Base-by-base conservation (phyloP, 2,888 invertebrate species). In the Drosophila fulvimacula region DNA sequence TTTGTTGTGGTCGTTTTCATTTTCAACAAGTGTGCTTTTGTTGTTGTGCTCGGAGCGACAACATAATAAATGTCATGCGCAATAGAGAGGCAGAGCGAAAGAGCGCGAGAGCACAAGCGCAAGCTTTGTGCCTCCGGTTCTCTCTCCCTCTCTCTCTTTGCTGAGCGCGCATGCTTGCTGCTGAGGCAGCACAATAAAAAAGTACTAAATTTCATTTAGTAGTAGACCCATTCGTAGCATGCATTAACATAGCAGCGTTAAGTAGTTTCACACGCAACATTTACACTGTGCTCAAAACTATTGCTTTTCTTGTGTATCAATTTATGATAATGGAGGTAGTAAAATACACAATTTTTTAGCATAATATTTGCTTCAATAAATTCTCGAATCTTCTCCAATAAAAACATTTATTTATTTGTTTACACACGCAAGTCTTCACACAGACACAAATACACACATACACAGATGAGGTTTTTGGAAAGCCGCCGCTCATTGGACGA, bases 21-120 rank as follows among this genome's bases (percentile, higher is more conserved):
- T 88, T 88, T 88, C 88, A 88, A 88, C 88, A 88, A 88, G 88
- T 88, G 90, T 88, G 88, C 77, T 86, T 86, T 89, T 88, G 86
- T 88, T 89, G 89, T 89, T 90, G 88, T 52, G 52, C 36, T 72
- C 46, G 32, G 73, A 70, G 81, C 49, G 60, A 38, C 61, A 49
- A 53, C 38, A 73, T 36, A 69, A 62, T 51, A 67, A 69, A 60
- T 51, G 69, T 52, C 81, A 83, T 88, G 82, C 88, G 88, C 78
- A 42, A 15, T 27, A 19, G 11, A 65, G 46, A 41, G 58, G 1
- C 44, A 39, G 61, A 15, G 41, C 17, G 38, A 19, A 34, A 21
- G 48, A 53, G 52, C 1, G 56, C 21, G 66, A 44, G 48, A 44
- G 44, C 46, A 46, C 13, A 49, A 59, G 57, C 46, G 42, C 39